Conservation (phyloP, 2,113 vertebrate genomes). For the Ochotona curzoniae region DNA sequence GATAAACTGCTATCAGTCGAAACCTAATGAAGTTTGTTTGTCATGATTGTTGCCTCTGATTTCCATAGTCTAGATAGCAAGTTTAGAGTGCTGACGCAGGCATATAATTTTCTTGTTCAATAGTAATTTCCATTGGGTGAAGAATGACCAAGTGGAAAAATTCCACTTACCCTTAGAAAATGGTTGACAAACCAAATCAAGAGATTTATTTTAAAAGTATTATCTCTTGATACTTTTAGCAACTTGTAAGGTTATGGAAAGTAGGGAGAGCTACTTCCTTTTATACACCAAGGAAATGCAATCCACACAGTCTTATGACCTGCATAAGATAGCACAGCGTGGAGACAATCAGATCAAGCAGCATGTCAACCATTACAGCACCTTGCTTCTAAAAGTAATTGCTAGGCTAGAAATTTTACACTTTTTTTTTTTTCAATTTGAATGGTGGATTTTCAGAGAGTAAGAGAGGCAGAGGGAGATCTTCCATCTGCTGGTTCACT, state of each 20-base stretch:
- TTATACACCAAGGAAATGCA: background rate
- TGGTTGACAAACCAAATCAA: background rate
- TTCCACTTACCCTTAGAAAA: background rate
- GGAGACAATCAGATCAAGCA: background rate
- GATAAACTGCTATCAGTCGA: conserved; percentile 14
- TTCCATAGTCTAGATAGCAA: conserved; percentile 20
- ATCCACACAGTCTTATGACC: background rate
- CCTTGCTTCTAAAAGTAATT: background rate
- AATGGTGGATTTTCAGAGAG: too few relatives aligned
- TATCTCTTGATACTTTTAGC: background rate
- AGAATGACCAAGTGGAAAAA: background rate
- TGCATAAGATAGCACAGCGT: background rate
- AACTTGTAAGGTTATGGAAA: background rate
- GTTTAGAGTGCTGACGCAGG: background rate
- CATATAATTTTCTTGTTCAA: conserved; percentile 43
- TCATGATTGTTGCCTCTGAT: background rate
- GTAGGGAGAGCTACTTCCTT: background rate
- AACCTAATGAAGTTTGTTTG: conserved; percentile 24
- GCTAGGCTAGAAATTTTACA: background rate
- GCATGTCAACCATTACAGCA: background rate
- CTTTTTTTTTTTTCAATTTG: background rate
- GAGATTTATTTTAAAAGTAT: background rate
- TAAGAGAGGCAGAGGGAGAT: too few relatives aligned
- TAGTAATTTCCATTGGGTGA: conserved; percentile 32
- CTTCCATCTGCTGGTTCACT: too few relatives aligned